Conservation (phyloP, 2,113 vertebrate genomes). For the Ciconia maguari region DNA sequence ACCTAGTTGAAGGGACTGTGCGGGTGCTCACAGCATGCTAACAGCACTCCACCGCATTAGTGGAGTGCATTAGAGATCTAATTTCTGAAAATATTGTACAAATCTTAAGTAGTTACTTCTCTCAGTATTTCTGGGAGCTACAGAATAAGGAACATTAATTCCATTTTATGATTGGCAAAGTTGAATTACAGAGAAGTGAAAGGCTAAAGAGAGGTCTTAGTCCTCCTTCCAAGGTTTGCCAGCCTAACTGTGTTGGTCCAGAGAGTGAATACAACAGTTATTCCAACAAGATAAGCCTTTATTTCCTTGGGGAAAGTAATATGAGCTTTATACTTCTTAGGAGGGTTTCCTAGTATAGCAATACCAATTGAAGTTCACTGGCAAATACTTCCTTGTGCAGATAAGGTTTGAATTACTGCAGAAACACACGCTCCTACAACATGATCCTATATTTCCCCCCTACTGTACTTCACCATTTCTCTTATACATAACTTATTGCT, state of each 20-base stretch:
- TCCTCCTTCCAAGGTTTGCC: neutral
- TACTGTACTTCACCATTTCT: neutral
- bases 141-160: neutral
- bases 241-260: neutral
- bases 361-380: conserved; percentile 3
- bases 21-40: neutral
- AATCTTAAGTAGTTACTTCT: neutral
- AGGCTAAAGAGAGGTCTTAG: neutral
- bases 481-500: neutral
- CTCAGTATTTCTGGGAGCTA: neutral
- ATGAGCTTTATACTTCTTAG: neutral
- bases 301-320: conserved; percentile 36
- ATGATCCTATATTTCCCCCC: neutral
- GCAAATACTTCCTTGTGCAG: conserved; percentile 43
- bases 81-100: neutral
- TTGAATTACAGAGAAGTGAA: neutral
- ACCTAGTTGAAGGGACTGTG: neutral
- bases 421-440: neutral
- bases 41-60: neutral
- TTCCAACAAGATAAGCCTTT: neutral
- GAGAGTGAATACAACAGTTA: neutral
- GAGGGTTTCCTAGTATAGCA: conserved; percentile 40
- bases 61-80: neutral
- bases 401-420: conserved; percentile 40
- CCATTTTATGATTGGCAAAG: neutral